These are phyloP conservation scores for Odontamblyopus rebecca DNA, from an alignment of 2,797 vertebrate genomes.

Conservation along the genomic window DNA sequence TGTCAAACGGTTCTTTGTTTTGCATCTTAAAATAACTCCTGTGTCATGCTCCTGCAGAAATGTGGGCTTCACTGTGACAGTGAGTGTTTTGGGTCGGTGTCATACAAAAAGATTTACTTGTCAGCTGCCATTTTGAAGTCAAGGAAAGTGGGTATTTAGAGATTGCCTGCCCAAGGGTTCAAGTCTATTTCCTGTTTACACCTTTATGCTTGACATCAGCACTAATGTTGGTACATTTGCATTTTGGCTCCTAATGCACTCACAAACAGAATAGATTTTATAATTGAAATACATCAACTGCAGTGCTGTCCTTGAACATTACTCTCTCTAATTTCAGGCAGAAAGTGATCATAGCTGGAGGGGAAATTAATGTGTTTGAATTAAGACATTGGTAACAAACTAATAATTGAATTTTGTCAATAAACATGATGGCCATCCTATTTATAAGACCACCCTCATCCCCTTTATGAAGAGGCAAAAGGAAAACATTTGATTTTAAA, in stretches of 20 bases:
- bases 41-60: slow-evolving; percentile 7
- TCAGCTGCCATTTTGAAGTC: slow-evolving; percentile 12
- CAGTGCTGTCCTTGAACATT: background rate
- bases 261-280: background rate
- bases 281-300: background rate
- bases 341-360: background rate
- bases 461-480: background rate
- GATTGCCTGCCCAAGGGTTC: slow-evolving; percentile 22
- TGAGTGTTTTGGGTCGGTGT: background rate
- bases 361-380: background rate
- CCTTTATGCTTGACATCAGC: slow-evolving; percentile 3
- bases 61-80: slow-evolving; percentile 8
- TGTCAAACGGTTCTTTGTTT: slow-evolving; percentile 10
- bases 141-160: background rate
- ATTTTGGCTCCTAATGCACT: background rate
- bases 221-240: background rate
- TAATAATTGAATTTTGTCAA: background rate
- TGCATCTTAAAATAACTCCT: slow-evolving; percentile 12
- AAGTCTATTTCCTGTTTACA: slow-evolving; percentile 20
- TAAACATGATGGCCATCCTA: background rate
- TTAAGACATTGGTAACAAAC: background rate
- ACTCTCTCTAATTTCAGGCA: background rate
- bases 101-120: background rate
- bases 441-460: background rate
- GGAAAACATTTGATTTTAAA: background rate